Conservation (phyloP, 2,113 vertebrate genomes). For the Rallus limicola region DNA sequence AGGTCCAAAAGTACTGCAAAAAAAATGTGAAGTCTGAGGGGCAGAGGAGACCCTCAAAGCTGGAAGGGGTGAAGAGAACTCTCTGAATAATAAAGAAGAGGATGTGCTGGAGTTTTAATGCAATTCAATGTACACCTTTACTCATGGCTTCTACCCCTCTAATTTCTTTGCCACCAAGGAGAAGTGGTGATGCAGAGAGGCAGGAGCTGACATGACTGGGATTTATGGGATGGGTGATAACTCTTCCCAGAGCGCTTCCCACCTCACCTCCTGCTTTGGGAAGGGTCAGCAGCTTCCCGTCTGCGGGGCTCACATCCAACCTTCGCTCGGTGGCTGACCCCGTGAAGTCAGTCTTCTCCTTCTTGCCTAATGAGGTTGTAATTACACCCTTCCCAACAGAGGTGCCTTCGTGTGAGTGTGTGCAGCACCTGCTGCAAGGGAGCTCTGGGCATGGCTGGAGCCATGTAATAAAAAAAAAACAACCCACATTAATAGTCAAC, state of each 20-base stretch:
- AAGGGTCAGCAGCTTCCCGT: accelerated
- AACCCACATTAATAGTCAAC: background rate
- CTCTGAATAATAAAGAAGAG: background rate
- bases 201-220: background rate
- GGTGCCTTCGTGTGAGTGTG: background rate
- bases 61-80: background rate
- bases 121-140: background rate
- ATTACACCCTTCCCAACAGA: background rate
- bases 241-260: background rate
- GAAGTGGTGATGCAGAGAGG: background rate
- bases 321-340: background rate
- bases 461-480: background rate
- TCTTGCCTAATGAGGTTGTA: background rate
- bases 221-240: background rate
- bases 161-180: accelerated
- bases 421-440: background rate
- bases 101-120: background rate
- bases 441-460: background rate
- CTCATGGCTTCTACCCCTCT: background rate
- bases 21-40: background rate
- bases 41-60: background rate
- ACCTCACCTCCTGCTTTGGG: background rate
- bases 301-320: background rate
- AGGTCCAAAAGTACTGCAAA: background rate
- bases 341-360: background rate